These are phyloP conservation scores for Cossypha heuglini DNA, from an alignment of 2,797 vertebrate genomes.

Conservation along the genomic window DNA sequence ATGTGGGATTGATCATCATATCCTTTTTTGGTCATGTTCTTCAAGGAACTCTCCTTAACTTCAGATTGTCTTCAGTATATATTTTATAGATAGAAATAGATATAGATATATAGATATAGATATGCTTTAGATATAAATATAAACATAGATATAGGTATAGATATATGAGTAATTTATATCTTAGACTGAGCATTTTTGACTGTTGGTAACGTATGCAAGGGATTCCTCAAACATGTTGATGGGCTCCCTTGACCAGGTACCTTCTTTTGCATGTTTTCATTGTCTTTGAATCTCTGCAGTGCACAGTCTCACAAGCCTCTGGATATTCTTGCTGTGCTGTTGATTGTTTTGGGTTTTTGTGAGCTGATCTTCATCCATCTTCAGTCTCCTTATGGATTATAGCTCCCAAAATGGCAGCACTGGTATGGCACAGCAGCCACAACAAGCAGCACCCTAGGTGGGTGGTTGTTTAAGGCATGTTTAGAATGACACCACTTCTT, in stretches of 20 bases:
- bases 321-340: neutral
- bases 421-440: neutral
- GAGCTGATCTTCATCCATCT: neutral
- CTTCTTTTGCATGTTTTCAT: neutral
- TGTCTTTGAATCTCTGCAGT: neutral
- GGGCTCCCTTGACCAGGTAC: neutral
- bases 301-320: neutral
- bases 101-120: neutral
- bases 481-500: neutral
- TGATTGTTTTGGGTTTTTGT: neutral
- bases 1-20: neutral
- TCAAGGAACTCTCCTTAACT: neutral
- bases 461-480: neutral
- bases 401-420: neutral
- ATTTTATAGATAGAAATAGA: neutral
- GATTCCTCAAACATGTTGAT: neutral
- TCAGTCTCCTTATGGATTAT: neutral
- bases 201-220: neutral
- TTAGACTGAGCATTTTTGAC: neutral
- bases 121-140: no score
- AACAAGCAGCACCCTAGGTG: neutral
- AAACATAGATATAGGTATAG: no score
- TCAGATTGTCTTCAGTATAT: neutral
- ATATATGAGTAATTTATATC: neutral
- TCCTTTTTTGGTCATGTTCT: neutral